phyloP scores from a whole-genome alignment of 2,888 invertebrate genomes.

The Agonopterix alstromeriana region DNA sequence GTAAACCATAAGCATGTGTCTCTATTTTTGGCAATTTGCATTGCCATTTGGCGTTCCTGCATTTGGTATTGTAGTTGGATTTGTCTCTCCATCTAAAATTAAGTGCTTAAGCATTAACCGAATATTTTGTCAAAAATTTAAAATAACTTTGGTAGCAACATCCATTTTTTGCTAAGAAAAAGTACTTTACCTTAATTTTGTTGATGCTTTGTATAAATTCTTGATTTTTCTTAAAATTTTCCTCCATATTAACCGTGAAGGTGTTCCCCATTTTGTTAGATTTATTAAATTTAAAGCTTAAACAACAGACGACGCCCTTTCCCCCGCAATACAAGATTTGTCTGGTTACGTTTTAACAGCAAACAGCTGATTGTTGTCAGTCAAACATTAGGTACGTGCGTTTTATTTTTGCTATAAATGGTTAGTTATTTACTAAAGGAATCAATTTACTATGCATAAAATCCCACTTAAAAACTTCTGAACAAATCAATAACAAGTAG shows the following conservation, averaged over 20 bases:
- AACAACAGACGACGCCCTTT: conserved; percentile 14
- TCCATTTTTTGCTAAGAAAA: neutral
- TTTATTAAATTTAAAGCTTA: conserved; percentile 1
- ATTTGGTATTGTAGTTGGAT: conserved; percentile 88
- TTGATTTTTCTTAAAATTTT: conserved; percentile 82
- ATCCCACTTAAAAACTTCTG: neutral
- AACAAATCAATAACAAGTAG: too few species aligned
- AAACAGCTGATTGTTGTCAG: conserved; percentile 12
- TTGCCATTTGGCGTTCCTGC: conserved; percentile 83
- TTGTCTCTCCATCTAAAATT: conserved; percentile 83
- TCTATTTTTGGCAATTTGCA: conserved; percentile 82
- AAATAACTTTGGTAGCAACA: too few species aligned
- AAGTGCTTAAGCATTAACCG: too few species aligned
- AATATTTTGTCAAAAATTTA: neutral
- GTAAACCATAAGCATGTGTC: conserved; percentile 85
- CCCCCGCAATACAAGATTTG: neutral
- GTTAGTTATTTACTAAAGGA: too few species aligned
- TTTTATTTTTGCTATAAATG: conserved; percentile 8
- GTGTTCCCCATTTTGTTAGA: conserved; percentile 73
- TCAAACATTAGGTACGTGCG: conserved; percentile 3
- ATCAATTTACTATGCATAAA: neutral
- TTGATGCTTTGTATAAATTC: conserved; percentile 82
- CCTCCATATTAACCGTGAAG: conserved; percentile 77
- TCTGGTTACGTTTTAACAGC: neutral
- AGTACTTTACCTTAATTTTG: conserved; percentile 74